Conservation (phyloP, 2,113 vertebrate species). For the Aramus guarauna region DNA sequence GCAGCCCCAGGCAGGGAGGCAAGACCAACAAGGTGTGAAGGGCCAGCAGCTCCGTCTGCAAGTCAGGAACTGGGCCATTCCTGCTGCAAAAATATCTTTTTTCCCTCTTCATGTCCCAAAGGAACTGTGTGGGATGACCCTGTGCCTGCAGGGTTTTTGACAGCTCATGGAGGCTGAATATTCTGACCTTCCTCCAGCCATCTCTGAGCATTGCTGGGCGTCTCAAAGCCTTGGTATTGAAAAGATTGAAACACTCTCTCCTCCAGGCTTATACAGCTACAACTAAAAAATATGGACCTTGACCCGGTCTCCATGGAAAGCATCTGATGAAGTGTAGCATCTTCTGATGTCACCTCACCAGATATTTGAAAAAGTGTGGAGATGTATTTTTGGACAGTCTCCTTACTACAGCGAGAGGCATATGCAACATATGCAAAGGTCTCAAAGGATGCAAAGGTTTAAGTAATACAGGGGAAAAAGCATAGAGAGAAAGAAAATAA, state of each 20-base stretch:
- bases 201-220: neutral
- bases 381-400: neutral
- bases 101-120: neutral
- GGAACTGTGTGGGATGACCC: neutral
- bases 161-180: neutral
- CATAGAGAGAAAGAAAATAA: neutral
- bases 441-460: neutral
- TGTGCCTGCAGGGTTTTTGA: neutral
- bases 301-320: neutral
- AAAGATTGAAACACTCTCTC: neutral
- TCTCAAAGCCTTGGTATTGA: neutral
- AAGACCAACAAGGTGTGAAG: rapidly evolving
- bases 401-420: rapidly evolving
- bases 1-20: neutral
- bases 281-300: neutral
- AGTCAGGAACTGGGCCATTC: neutral
- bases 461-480: neutral
- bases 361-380: neutral
- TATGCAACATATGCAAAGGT: neutral
- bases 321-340: neutral
- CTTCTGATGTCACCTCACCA: neutral
- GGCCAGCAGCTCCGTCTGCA: neutral
- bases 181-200: neutral
- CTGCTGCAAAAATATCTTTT: neutral
- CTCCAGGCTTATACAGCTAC: neutral